Conservation (phyloP, 2,113 vertebrate genomes). For the Tretioscincus oriximinensis region DNA sequence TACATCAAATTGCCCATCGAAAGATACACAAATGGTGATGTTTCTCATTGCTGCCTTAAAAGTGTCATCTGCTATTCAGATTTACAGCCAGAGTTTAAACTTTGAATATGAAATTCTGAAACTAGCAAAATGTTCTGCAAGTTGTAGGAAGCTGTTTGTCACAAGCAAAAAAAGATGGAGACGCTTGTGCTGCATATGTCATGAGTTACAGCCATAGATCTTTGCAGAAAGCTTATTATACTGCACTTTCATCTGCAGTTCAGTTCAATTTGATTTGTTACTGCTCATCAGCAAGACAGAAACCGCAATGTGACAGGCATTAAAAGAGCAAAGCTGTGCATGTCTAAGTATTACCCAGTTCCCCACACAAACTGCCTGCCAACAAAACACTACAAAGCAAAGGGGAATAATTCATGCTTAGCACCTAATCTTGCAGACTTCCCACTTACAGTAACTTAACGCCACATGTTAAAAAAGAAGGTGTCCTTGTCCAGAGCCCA, state of each 20-base stretch:
- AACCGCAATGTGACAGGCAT: conserved; percentile 8
- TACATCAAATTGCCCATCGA: neutral
- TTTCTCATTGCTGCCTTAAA: neutral
- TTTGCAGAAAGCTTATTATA: neutral
- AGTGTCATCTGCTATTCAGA: neutral
- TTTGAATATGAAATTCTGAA: conserved; percentile 28
- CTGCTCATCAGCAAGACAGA: neutral
- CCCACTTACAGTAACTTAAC: neutral
- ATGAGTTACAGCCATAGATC: conserved; percentile 3
- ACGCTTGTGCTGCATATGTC: neutral
- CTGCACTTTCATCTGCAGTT: conserved; percentile 6
- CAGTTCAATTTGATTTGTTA: neutral
- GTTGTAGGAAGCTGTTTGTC: conserved; percentile 18
- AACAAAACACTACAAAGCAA: conserved; percentile 21
- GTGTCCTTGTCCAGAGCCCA: neutral
- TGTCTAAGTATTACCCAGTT: neutral
- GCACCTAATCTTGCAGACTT: neutral
- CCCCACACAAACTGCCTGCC: neutral
- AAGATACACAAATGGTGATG: conserved; percentile 50
- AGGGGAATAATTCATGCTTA: conserved; percentile 2
- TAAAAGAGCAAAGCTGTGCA: conserved; percentile 23
- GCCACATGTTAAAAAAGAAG: neutral
- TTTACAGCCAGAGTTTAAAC: conserved; percentile 11
- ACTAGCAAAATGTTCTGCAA: neutral
- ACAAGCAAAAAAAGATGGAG: neutral